Evolutionary conservation across 2,113 vertebrate genomes (phyloP).

Genomic region (Oophaga pumilio): DNA sequence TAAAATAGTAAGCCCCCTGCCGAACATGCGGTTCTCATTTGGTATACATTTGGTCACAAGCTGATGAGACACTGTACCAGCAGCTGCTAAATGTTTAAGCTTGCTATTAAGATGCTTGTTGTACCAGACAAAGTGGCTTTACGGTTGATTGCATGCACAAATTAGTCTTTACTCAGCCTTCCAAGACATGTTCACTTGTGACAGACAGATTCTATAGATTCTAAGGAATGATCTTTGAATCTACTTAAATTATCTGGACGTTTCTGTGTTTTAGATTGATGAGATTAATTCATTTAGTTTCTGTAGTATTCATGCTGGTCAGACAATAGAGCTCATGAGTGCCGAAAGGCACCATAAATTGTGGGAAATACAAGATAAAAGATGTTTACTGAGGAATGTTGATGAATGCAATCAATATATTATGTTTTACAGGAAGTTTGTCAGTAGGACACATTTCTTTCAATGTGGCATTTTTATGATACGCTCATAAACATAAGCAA

Average conservation of each 20-base stretch:
- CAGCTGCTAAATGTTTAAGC: conserved; percentile 17
- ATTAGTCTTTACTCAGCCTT: conserved; percentile 23
- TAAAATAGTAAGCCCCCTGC: conserved; percentile 20
- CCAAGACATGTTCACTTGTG: background rate
- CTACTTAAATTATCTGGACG: background rate
- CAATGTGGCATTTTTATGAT: background rate
- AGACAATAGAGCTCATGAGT: background rate
- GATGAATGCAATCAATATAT: background rate
- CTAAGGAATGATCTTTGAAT: conserved; percentile 15
- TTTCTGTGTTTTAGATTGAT: background rate
- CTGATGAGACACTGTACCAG: conserved; percentile 29
- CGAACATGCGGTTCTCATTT: background rate
- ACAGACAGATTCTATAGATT: conserved; percentile 19
- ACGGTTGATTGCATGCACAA: background rate
- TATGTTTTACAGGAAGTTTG: background rate
- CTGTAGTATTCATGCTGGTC: background rate
- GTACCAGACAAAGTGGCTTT: conserved; percentile 9
- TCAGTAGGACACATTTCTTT: background rate
- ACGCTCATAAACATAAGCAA: background rate
- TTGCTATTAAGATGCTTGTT: conserved; percentile 27
- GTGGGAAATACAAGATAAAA: background rate
- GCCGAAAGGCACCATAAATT: background rate
- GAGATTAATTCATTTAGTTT: background rate
- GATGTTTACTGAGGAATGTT: background rate
- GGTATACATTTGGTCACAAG: background rate